These are phyloP conservation scores for Opisthograptis luteolata DNA, from an alignment of 2,888 invertebrate species.

Conservation along the genomic window DNA sequence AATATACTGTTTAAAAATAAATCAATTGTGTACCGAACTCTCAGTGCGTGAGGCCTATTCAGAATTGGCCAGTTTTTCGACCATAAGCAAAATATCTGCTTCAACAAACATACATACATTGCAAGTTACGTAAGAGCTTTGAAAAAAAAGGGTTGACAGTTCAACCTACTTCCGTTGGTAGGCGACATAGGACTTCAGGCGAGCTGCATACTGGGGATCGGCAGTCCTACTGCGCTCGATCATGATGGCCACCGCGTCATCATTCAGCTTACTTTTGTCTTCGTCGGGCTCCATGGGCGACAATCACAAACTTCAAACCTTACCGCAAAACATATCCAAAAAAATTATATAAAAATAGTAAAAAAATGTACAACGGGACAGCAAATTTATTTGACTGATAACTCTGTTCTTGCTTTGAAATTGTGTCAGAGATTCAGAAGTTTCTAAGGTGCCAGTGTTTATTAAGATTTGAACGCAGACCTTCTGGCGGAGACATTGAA, in stretches of 20 bases:
- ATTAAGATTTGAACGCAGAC: too few species aligned
- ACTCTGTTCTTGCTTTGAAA: slow-evolving; percentile 14
- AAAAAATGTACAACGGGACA: neutral
- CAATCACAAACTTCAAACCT: slow-evolving; percentile 4
- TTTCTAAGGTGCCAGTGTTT: slow-evolving; percentile 3
- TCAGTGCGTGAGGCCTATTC: too few species aligned
- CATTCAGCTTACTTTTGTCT: slow-evolving; percentile 56
- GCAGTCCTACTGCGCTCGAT: slow-evolving; percentile 60
- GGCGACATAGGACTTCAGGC: slow-evolving; percentile 54
- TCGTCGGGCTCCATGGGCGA: slow-evolving; percentile 54
- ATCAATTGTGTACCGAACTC: too few species aligned
- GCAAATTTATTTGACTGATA: slow-evolving; percentile 14
- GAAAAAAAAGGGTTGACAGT: neutral
- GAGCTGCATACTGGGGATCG: slow-evolving; percentile 56
- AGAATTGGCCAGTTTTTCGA: too few species aligned
- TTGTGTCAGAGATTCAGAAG: slow-evolving; percentile 1
- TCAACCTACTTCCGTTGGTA: slow-evolving; percentile 57
- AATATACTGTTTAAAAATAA: too few species aligned
- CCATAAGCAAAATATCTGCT: too few species aligned
- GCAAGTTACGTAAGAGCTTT: too few species aligned
- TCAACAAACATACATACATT: too few species aligned
- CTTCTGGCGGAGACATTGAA: too few species aligned
- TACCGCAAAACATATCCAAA: slow-evolving; percentile 4
- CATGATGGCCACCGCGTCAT: slow-evolving; percentile 61
- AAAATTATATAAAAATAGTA: neutral